These are phyloP conservation scores for Hydroisotoma schaefferi DNA, from an alignment of 2,888 invertebrate species.

Conservation along the genomic window DNA sequence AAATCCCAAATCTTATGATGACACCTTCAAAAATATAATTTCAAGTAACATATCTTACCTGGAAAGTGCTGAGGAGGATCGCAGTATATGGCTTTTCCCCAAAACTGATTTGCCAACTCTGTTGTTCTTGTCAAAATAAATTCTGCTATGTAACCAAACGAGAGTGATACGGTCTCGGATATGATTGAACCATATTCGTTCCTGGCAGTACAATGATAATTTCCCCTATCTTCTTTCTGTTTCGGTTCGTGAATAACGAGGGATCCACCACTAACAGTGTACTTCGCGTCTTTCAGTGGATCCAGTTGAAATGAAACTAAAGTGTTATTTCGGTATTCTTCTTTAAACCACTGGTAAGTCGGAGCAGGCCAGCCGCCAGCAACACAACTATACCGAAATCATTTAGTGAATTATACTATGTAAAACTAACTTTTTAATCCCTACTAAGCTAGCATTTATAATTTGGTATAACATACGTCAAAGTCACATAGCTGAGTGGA, in stretches of 20 bases:
- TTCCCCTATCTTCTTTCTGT: slow-evolving; percentile 70
- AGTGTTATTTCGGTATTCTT: slow-evolving; percentile 76
- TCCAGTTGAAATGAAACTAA: slow-evolving; percentile 70
- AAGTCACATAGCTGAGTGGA: slow-evolving; percentile 67
- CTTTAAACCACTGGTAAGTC: slow-evolving; percentile 83
- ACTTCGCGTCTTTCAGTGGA: slow-evolving; percentile 68
- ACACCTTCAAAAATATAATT: no score
- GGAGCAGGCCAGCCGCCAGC: slow-evolving; percentile 87
- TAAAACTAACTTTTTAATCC: neutral
- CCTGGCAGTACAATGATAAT: slow-evolving; percentile 87
- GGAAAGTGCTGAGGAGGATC: slow-evolving; percentile 92
- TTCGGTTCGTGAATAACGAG: slow-evolving; percentile 83
- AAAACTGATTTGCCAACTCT: slow-evolving; percentile 83
- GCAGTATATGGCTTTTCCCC: slow-evolving; percentile 89
- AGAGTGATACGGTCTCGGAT: slow-evolving; percentile 80
- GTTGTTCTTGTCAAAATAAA: slow-evolving; percentile 81
- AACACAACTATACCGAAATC: slow-evolving; percentile 60
- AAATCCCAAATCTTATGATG: slow-evolving; percentile 12
- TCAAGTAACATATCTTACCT: slow-evolving; percentile 51
- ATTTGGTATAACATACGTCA: slow-evolving; percentile 57
- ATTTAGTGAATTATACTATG: neutral
- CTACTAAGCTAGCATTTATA: no score
- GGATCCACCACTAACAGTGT: slow-evolving; percentile 85
- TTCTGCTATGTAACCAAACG: slow-evolving; percentile 84
- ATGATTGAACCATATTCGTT: slow-evolving; percentile 84